These are phyloP conservation scores for Calyptommatus sinebrachiatus DNA, from an alignment of 2,113 vertebrate species.

Conservation along the genomic window DNA sequence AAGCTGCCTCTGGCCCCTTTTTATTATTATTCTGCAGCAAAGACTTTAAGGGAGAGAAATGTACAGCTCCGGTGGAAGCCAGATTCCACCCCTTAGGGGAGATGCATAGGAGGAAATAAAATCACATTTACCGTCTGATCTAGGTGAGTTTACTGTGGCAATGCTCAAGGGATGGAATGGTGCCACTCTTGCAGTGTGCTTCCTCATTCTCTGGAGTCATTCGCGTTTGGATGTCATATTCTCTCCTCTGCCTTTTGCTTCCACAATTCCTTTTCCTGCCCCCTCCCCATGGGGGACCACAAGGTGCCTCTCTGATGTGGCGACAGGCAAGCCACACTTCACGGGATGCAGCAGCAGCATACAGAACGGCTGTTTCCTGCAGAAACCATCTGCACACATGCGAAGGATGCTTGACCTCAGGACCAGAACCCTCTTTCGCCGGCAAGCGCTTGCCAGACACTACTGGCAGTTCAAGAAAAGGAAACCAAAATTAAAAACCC, in stretches of 20 bases:
- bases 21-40: too few species aligned
- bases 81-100: slow-evolving; percentile 2
- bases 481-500: too few species aligned
- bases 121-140: slow-evolving; percentile 72
- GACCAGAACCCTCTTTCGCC: slow-evolving; percentile 42
- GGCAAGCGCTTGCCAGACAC: slow-evolving; percentile 46
- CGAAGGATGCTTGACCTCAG: slow-evolving; percentile 69
- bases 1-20: not conserved
- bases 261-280: slow-evolving; percentile 32
- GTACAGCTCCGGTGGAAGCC: not conserved
- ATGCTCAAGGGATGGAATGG: slow-evolving; percentile 77
- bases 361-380: slow-evolving; percentile 69
- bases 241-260: slow-evolving; percentile 32
- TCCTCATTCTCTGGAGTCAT: slow-evolving; percentile 77
- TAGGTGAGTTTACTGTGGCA: slow-evolving; percentile 76
- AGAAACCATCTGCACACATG: slow-evolving; percentile 70
- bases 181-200: slow-evolving; percentile 81
- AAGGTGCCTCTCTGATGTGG: slow-evolving; percentile 39
- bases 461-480: slow-evolving; percentile 40
- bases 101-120: not conserved
- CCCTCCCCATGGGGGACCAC: slow-evolving; percentile 31
- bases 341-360: slow-evolving; percentile 52
- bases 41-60: not conserved
- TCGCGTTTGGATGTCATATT: slow-evolving; percentile 26
- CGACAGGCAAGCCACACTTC: slow-evolving; percentile 40